These are phyloP conservation scores for Ylistrum balloti DNA, from an alignment of 1,140 invertebrate species.

Conservation along the genomic window DNA sequence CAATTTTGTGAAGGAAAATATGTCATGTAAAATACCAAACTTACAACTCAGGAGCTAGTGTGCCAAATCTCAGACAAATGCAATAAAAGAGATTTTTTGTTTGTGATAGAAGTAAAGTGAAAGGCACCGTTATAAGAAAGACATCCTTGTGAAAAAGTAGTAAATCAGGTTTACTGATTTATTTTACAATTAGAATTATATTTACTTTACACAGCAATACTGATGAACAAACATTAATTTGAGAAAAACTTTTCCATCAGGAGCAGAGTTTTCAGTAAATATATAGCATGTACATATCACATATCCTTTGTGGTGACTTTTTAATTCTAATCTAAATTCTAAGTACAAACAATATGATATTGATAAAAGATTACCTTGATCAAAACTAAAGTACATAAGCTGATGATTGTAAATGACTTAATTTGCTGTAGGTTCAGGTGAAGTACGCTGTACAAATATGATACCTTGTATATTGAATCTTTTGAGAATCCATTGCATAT, in stretches of 20 bases:
- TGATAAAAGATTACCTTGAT: background rate
- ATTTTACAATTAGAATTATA: background rate
- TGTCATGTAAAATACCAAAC: constrained; percentile 11
- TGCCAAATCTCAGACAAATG: background rate
- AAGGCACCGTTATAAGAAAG: background rate
- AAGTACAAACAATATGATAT: background rate
- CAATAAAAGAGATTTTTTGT: background rate
- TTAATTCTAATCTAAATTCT: background rate
- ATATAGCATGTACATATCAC: background rate
- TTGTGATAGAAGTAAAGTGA: background rate
- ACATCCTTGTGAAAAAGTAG: background rate
- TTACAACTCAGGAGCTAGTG: background rate
- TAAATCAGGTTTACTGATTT: background rate
- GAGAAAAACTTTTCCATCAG: background rate
- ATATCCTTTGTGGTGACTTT: background rate
- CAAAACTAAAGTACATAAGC: too few species aligned
- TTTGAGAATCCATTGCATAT: too few species aligned
- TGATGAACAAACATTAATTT: constrained; percentile 17
- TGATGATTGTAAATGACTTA: too few species aligned
- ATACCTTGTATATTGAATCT: too few species aligned
- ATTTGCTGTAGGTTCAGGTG: too few species aligned
- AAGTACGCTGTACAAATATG: too few species aligned
- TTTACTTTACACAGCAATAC: background rate
- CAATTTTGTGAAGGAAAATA: background rate
- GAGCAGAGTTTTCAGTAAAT: background rate